Evolutionary conservation across 2,113 vertebrate genomes (phyloP).

Genomic region (Ptyas mucosa): DNA sequence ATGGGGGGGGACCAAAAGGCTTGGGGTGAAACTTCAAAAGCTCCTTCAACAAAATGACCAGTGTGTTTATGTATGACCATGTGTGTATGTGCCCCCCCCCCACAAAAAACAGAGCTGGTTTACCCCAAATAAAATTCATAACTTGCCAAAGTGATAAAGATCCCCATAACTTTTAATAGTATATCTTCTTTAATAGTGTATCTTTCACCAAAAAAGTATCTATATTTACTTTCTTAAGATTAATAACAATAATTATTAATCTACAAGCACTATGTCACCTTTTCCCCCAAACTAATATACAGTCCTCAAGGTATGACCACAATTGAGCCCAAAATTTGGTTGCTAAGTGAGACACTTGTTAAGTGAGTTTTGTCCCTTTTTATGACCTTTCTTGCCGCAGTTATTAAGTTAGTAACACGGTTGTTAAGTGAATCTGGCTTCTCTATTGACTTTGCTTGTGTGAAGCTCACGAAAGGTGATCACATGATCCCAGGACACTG

Average conservation of each 20-base stretch:
- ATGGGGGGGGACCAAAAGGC: not conserved
- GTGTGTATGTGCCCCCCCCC: not conserved
- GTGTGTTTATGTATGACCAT: not conserved
- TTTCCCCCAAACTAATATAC: not conserved
- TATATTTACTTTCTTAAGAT: not conserved
- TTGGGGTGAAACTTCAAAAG: not conserved
- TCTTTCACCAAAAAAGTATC: not conserved
- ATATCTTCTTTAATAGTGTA: not conserved
- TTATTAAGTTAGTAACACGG: not conserved
- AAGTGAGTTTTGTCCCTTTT: not conserved
- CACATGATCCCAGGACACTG: not conserved
- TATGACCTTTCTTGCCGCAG: not conserved
- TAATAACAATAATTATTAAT: not conserved
- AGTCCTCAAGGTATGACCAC: not conserved
- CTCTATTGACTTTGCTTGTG: not conserved
- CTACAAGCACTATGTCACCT: not conserved
- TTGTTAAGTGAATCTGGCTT: not conserved
- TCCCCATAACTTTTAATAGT: not conserved
- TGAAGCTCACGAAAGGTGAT: not conserved
- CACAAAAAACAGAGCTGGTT: not conserved
- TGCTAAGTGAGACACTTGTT: not conserved
- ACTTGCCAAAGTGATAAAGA: not conserved
- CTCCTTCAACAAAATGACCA: not conserved
- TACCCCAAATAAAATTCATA: not conserved
- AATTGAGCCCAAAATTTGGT: not conserved